phyloP scores from a whole-genome alignment of 2,797 vertebrate species.

The Myotis myotis region DNA sequence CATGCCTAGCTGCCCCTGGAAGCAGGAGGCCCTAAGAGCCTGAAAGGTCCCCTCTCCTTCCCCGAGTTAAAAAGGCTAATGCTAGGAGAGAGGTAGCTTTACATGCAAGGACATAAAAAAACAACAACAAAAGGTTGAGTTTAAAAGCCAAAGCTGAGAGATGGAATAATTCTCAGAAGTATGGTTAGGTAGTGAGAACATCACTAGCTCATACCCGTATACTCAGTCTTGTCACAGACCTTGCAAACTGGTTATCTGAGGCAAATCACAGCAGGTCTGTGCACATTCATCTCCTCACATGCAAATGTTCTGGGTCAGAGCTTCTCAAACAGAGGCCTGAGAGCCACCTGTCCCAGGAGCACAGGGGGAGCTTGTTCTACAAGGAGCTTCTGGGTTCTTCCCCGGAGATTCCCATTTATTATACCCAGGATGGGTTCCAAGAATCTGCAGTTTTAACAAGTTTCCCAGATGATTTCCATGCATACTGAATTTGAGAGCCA shows the following conservation, averaged over 20 bases:
- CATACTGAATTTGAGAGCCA: not conserved
- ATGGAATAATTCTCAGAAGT: not conserved
- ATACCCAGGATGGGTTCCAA: not conserved
- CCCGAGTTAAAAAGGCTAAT: not conserved
- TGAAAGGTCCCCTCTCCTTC: not conserved
- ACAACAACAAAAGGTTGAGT: not conserved
- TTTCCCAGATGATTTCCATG: not conserved
- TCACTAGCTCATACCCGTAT: not conserved
- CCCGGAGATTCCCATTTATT: not conserved
- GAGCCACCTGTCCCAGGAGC: not conserved
- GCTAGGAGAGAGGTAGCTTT: not conserved
- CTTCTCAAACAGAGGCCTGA: not conserved
- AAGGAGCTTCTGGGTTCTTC: not conserved
- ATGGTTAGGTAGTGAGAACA: not conserved
- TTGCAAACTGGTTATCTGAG: not conserved
- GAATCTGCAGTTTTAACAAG: slow-evolving; percentile 10
- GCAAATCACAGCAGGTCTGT: not conserved
- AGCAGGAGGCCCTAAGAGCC: not conserved
- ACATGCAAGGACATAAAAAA: not conserved
- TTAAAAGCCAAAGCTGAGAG: not conserved
- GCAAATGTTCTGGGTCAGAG: not conserved
- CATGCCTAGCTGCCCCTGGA: not conserved
- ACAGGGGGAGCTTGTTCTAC: not conserved
- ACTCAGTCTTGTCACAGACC: not conserved
- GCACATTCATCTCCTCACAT: not conserved